Evolutionary conservation across 1,140 invertebrate species (phyloP), one percentile per base, ranked within the genome.

Genomic region (Oryctes rhinoceros): DNA sequence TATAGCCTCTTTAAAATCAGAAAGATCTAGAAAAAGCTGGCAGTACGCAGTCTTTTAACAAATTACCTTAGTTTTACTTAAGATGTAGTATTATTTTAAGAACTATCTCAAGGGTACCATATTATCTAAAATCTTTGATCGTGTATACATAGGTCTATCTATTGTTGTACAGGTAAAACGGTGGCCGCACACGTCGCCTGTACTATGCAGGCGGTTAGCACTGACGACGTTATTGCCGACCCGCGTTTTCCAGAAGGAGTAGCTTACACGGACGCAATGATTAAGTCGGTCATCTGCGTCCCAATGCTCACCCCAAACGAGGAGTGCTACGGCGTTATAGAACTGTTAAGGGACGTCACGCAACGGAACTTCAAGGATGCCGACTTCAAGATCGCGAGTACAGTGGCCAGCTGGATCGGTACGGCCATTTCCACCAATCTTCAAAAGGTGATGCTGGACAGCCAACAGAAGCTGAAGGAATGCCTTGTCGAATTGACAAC

Each of bases 381-480:
- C 30, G 81, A 84, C 62, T 30, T 82, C 13, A 79, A 82, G 71
- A 75, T 82, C 3, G 82, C 89, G 86, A 86, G 86, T 13, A 83
- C 86, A 5, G 79, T 89, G 0, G 85, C 86, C 0, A 89, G 88
- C 76, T 90, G 89, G 89, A 87, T 89, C 0, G 89, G 89, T 7
- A 87, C 89, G 0, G 88, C 89, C 2, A 89, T 88, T 0, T 88
- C 89, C 67, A 88, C 89, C 79, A 88, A 89, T 0, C 85, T 87
- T 59, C 86, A 85, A 9, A 80, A 88, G 0, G 81, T 88, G 67
- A 87, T 86, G 5, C 82, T 89, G 9, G 87, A 88, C 81, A 85
- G 88, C 49, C 87, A 88, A 0, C 83, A 86, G 0, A 86, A 88
- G 59, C 84, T 90, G 5, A 88, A 89, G 82, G 80, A 84, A 5